These are phyloP conservation scores for Dipodomys stephensi DNA, from an alignment of 2,113 vertebrate genomes.

Conservation along the genomic window DNA sequence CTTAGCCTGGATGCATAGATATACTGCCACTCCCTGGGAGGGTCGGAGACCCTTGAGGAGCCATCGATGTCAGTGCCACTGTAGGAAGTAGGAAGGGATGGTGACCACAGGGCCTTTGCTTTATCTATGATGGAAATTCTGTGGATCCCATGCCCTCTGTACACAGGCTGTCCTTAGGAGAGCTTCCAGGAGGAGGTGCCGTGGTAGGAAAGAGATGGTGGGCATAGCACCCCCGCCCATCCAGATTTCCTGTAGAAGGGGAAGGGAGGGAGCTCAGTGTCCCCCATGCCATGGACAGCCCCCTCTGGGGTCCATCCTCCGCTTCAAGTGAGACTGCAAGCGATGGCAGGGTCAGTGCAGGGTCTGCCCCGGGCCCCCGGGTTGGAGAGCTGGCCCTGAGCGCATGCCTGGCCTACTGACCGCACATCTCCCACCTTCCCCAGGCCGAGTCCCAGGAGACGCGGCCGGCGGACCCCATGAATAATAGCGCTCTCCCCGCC, in stretches of 20 bases:
- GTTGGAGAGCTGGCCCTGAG: too few relatives aligned
- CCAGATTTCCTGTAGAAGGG: not conserved
- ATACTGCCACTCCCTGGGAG: not conserved
- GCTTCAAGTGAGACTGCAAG: too few relatives aligned
- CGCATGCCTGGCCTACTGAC: not conserved
- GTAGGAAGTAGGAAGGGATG: not conserved
- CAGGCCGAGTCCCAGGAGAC: conserved; percentile 50
- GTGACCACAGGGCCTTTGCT: not conserved
- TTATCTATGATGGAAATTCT: rapidly evolving
- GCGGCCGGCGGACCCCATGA: not conserved
- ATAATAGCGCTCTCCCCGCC: conserved; percentile 46
- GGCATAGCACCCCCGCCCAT: not conserved
- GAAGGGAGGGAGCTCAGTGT: not conserved
- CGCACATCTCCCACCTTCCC: conserved; percentile 18
- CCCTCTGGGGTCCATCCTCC: too few relatives aligned
- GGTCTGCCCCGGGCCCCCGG: too few relatives aligned
- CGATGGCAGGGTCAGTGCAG: rapidly evolving
- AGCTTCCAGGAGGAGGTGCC: not conserved
- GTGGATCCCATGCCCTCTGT: rapidly evolving
- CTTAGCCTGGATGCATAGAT: not conserved
- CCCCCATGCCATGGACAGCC: too few relatives aligned
- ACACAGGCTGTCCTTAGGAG: rapidly evolving
- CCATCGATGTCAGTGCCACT: rapidly evolving
- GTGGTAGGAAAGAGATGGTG: not conserved
- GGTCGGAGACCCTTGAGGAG: not conserved